These are phyloP conservation scores for Leptodactylus fallax DNA, from an alignment of 2,797 vertebrate genomes.

Conservation along the genomic window DNA sequence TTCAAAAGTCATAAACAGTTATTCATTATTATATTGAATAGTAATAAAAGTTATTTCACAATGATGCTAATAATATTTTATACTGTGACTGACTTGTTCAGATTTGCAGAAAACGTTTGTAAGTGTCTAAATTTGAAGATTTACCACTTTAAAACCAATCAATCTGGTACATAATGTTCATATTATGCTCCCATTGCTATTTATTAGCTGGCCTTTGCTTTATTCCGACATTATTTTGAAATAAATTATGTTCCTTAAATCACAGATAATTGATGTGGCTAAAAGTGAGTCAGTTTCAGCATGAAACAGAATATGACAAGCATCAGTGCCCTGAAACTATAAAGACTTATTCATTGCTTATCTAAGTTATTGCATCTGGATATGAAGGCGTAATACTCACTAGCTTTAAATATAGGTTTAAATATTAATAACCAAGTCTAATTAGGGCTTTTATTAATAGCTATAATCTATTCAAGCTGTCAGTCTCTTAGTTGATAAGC, in stretches of 20 bases:
- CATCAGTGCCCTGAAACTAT: slow-evolving; percentile 28
- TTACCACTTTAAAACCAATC: not conserved
- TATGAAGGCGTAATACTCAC: slow-evolving; percentile 12
- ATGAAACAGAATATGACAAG: slow-evolving; percentile 10
- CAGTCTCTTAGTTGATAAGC: not conserved
- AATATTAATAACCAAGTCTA: slow-evolving; percentile 31
- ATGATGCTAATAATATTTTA: too few species aligned
- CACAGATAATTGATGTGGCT: slow-evolving; percentile 26
- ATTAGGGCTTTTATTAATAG: slow-evolving; percentile 28
- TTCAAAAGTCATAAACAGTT: too few species aligned
- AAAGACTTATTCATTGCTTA: slow-evolving; percentile 24
- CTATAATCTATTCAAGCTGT: slow-evolving; percentile 25
- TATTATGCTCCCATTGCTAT: not conserved
- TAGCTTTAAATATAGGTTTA: slow-evolving; percentile 33
- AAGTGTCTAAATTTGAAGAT: not conserved
- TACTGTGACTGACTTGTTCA: too few species aligned
- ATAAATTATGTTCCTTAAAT: slow-evolving; percentile 27
- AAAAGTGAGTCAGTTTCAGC: slow-evolving; percentile 10
- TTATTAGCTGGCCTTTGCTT: slow-evolving; percentile 4
- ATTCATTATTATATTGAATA: too few species aligned
- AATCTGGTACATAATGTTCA: not conserved
- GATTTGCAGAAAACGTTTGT: not conserved
- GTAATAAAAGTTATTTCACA: too few species aligned
- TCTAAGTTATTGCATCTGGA: slow-evolving; percentile 38
- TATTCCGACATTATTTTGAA: not conserved